A percentile compares a stretch with the other conserved stretches of the same genome.
phyloP scores from a whole-genome alignment of 1,140 invertebrate species.

The Aphelenchoides avenae region DNA sequence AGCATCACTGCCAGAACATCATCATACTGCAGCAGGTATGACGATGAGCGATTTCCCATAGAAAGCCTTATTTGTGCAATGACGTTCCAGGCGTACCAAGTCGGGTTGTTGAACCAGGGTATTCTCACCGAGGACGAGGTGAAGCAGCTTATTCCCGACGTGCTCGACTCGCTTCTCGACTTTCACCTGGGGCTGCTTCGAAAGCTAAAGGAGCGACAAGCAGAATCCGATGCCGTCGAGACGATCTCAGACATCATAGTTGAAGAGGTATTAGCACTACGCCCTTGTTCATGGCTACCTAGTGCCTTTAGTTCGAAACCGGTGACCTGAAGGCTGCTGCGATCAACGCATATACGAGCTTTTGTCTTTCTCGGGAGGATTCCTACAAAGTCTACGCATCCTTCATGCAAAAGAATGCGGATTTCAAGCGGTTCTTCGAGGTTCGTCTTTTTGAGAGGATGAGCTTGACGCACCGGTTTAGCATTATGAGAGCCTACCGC shows the following conservation, averaged over 20 bases:
- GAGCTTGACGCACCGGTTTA: no score
- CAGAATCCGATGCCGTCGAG: constrained; percentile 22
- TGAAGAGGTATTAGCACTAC: constrained; percentile 27
- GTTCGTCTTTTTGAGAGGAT: constrained; percentile 7
- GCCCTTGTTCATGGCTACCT: background rate
- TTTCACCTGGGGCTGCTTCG: constrained; percentile 47
- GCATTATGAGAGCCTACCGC: constrained; percentile 27
- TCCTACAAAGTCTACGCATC: constrained; percentile 18
- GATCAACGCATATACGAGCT: constrained; percentile 37
- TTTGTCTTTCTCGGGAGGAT: constrained; percentile 36
- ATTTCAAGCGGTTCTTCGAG: constrained; percentile 34
- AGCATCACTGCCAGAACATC: constrained; percentile 43
- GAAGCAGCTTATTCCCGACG: constrained; percentile 44
- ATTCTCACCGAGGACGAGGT: constrained; percentile 27
- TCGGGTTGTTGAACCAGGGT: constrained; percentile 25
- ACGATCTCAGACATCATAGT: constrained; percentile 44
- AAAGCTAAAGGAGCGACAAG: constrained; percentile 18
- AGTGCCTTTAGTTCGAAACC: constrained; percentile 22
- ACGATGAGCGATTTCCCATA: no score
- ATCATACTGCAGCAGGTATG: constrained; percentile 47
- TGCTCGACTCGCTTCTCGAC: constrained; percentile 42
- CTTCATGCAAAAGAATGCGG: constrained; percentile 30
- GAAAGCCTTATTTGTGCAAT: no score
- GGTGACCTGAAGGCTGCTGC: constrained; percentile 23
- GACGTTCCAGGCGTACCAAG: constrained; percentile 49